phyloP scores from a whole-genome alignment of 2,888 invertebrate species.

The Stramonita haemastoma region DNA sequence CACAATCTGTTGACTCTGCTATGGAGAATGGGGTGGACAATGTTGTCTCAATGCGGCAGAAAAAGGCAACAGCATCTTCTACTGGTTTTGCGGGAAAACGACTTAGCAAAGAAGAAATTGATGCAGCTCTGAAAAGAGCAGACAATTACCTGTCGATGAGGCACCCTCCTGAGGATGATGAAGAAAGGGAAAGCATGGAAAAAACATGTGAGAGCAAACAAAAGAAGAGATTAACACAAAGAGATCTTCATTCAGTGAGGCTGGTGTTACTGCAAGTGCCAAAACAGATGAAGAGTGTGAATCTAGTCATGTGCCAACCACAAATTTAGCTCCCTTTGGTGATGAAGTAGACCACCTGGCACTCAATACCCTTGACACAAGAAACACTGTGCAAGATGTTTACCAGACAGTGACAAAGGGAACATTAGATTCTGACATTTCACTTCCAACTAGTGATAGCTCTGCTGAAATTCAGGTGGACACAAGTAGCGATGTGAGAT shows the following conservation, averaged over 20 bases:
- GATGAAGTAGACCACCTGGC: neutral
- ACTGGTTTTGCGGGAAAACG: slow-evolving; percentile 55
- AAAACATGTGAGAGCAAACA: slow-evolving; percentile 45
- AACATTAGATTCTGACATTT: slow-evolving; percentile 6
- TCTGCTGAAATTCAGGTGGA: neutral
- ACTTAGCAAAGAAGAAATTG: slow-evolving; percentile 67
- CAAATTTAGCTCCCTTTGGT: neutral
- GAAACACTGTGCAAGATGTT: neutral
- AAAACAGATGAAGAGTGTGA: neutral
- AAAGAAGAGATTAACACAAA: slow-evolving; percentile 46
- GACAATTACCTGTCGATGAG: slow-evolving; percentile 63
- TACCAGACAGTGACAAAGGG: neutral
- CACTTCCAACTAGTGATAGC: slow-evolving; percentile 22
- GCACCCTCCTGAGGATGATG: slow-evolving; percentile 53
- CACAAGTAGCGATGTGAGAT: slow-evolving; percentile 5
- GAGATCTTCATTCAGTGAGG: slow-evolving; percentile 50
- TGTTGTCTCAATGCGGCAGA: slow-evolving; percentile 42
- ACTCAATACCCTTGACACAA: neutral
- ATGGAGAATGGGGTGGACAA: slow-evolving; percentile 37
- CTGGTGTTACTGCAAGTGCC: slow-evolving; percentile 6
- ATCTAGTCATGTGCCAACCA: slow-evolving; percentile 18
- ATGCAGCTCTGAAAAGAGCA: slow-evolving; percentile 65
- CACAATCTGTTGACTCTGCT: slow-evolving; percentile 46
- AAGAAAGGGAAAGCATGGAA: slow-evolving; percentile 48
- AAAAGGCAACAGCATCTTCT: slow-evolving; percentile 43